phyloP scores from a whole-genome alignment of 2,797 vertebrate species.

The Premnoplex brunnescens region DNA sequence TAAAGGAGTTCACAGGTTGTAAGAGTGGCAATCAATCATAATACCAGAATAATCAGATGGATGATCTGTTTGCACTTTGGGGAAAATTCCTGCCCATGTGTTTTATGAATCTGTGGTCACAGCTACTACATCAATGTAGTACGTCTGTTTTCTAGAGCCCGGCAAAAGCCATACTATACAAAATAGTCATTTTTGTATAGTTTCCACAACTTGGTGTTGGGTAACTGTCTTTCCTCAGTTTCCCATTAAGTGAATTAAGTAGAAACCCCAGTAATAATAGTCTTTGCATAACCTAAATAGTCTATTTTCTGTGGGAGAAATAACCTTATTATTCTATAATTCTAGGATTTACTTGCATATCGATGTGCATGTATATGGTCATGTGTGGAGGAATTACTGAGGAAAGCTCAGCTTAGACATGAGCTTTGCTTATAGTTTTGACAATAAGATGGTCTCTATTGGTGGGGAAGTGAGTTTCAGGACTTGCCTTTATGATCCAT shows the following conservation, averaged over 20 bases:
- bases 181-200: neutral
- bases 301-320: neutral
- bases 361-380: neutral
- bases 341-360: neutral
- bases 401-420: neutral
- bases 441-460: fast-evolving
- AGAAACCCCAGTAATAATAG: neutral
- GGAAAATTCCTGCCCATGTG: neutral
- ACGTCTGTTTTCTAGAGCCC: neutral
- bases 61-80: neutral
- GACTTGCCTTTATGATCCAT: neutral
- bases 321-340: neutral
- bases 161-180: neutral
- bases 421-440: neutral
- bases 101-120: neutral
- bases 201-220: neutral
- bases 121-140: neutral
- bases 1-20: neutral
- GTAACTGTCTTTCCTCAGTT: neutral
- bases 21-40: neutral
- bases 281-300: neutral
- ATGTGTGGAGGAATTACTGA: neutral
- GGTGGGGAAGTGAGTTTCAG: neutral
- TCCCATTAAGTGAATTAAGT: neutral
- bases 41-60: neutral